Evolutionary conservation across 2,797 vertebrate genomes (phyloP).

Genomic region (Tapera naevia): DNA sequence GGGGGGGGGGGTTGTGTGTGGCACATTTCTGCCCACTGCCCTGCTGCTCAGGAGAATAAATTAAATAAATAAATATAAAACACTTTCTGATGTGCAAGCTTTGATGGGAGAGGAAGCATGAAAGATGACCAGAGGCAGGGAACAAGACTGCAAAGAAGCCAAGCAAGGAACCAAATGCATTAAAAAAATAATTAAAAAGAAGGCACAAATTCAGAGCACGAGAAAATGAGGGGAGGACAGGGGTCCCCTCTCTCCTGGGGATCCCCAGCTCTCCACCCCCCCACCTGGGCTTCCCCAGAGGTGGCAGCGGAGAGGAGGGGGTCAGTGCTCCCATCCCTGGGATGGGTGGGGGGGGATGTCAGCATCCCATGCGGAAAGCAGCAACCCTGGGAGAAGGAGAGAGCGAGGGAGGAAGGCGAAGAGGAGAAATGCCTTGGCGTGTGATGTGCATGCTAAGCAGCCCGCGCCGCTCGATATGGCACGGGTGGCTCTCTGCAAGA

Average conservation of each 20-base stretch:
- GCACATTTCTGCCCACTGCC: neutral
- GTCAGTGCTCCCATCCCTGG: neutral
- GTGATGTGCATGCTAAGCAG: slow-evolving; percentile 76
- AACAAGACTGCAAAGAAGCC: neutral
- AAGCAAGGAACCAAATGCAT: neutral
- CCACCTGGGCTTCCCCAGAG: neutral
- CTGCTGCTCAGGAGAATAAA: neutral
- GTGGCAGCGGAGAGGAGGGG: neutral
- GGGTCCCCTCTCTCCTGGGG: neutral
- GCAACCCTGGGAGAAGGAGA: neutral
- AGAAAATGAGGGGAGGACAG: neutral
- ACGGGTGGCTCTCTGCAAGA: slow-evolving; percentile 54
- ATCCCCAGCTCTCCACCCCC: neutral
- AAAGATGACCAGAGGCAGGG: neutral
- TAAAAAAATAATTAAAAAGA: neutral
- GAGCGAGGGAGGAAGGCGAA: slow-evolving; percentile 33
- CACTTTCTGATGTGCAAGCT: neutral
- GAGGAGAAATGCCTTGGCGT: slow-evolving; percentile 51
- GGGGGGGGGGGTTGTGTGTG: too few relatives aligned
- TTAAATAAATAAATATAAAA: neutral
- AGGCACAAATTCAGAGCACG: neutral
- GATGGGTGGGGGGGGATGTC: neutral
- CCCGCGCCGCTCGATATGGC: slow-evolving; percentile 13
- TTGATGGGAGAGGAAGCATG: neutral
- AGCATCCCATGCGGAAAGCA: neutral